Evolutionary conservation across 2,113 vertebrate genomes (phyloP).

Genomic region (Potamarius usumacintae): DNA sequence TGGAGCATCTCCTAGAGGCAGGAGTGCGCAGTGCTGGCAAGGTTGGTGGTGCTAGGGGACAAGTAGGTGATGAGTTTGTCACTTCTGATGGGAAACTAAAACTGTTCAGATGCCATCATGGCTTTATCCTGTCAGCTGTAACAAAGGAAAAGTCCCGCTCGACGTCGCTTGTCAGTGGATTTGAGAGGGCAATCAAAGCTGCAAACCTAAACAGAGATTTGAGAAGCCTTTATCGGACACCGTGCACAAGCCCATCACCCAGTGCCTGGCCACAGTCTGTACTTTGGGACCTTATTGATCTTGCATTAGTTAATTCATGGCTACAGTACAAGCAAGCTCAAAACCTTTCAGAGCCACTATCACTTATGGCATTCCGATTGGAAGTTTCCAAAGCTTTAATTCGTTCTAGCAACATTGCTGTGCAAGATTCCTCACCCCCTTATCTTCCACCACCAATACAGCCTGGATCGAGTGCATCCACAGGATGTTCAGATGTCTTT

Average conservation of each 20-base stretch:
- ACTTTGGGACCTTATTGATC: conserved; percentile 74
- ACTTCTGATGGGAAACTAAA: conserved; percentile 75
- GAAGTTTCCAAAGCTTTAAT: conserved; percentile 75
- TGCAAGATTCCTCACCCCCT: conserved; percentile 66
- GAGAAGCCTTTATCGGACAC: conserved; percentile 69
- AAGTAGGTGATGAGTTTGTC: conserved; percentile 75
- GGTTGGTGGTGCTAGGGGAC: conserved; percentile 71
- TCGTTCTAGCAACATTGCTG: conserved; percentile 56
- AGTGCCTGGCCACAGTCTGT: conserved; percentile 72
- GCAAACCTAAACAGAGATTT: conserved; percentile 69
- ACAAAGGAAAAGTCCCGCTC: conserved; percentile 62
- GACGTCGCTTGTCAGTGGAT: conserved; percentile 64
- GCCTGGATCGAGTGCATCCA: conserved; percentile 43
- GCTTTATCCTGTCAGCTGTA: conserved; percentile 76
- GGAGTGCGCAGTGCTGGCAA: conserved; percentile 73
- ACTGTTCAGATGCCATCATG: conserved; percentile 69
- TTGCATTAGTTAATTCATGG: conserved; percentile 77
- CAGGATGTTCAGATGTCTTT: conserved; percentile 57
- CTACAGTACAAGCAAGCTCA: conserved; percentile 66
- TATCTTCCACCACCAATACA: conserved; percentile 59
- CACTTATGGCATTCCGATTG: conserved; percentile 74
- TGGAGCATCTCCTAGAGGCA: conserved; percentile 69
- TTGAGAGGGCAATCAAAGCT: conserved; percentile 69
- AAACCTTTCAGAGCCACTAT: conserved; percentile 53
- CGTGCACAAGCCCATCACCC: conserved; percentile 58